Evolutionary conservation across 2,797 vertebrate genomes (phyloP).

Genomic region (Anguilla anguilla): DNA sequence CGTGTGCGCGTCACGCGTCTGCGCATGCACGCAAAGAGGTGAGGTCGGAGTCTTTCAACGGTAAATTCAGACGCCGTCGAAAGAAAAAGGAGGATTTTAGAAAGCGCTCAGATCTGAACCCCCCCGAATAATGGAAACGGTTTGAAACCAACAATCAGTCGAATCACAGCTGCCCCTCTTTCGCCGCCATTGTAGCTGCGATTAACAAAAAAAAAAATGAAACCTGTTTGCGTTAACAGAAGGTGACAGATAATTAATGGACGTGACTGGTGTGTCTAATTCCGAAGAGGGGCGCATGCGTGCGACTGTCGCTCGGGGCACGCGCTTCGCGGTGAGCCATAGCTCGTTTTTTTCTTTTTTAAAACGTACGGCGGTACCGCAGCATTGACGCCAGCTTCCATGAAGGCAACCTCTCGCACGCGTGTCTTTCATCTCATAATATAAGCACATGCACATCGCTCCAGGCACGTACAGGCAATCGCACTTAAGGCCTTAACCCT

Average conservation of each 20-base stretch:
- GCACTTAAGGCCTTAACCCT: background rate
- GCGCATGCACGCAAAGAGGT: background rate
- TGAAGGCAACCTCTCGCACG: background rate
- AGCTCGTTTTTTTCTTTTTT: background rate
- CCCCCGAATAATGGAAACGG: background rate
- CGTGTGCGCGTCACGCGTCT: background rate
- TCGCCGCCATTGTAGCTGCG: background rate
- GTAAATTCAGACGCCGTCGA: background rate
- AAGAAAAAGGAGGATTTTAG: background rate
- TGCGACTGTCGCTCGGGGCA: background rate
- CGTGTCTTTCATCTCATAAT: background rate
- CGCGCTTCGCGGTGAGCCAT: background rate
- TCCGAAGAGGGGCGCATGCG: background rate
- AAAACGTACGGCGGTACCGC: background rate
- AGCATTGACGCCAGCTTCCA: background rate
- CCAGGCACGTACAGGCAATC: background rate
- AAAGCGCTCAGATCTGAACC: background rate
- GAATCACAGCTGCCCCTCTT: background rate
- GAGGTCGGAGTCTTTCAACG: background rate
- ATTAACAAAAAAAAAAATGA: background rate
- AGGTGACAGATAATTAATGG: conserved; percentile 18
- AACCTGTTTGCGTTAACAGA: conserved; percentile 20
- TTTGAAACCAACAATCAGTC: conserved; percentile 14
- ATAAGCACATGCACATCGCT: background rate
- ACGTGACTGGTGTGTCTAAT: conserved; percentile 6